Conservation (phyloP, 2,113 vertebrate genomes). For the Antidorcas marsupialis region DNA sequence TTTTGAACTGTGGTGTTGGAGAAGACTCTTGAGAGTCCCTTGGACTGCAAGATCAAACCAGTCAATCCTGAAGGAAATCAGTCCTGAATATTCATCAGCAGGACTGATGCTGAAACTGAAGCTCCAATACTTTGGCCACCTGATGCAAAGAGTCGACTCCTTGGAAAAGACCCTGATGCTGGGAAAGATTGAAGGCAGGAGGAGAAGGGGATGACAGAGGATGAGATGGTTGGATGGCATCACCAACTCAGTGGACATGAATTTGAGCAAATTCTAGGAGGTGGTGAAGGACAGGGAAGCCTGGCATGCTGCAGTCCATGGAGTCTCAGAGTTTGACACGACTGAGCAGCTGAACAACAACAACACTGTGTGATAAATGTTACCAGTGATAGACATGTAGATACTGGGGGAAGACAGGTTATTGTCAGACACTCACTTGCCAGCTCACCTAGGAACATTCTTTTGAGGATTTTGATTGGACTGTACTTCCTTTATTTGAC, state of each 20-base stretch:
- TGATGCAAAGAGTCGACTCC: neutral
- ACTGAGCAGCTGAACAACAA: neutral
- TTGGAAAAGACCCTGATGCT: neutral
- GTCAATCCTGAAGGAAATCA: neutral
- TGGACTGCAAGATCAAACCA: neutral
- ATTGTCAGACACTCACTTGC: neutral
- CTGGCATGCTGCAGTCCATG: neutral
- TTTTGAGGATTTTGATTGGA: neutral
- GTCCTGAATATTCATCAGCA: neutral
- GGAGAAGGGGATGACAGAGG: neutral
- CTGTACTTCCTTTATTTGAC: neutral
- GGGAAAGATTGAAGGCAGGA: neutral
- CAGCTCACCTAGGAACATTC: neutral
- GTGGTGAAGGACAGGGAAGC: neutral
- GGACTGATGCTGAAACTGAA: neutral
- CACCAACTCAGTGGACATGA: neutral
- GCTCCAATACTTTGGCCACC: neutral
- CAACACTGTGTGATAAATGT: neutral
- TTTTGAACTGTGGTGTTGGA: neutral
- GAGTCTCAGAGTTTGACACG: neutral
- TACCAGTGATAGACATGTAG: neutral
- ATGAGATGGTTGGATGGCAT: neutral
- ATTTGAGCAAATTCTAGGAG: neutral
- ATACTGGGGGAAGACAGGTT: neutral
- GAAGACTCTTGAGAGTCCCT: neutral